Conservation (phyloP, 2,888 invertebrate species). For the Noctua janthina region DNA sequence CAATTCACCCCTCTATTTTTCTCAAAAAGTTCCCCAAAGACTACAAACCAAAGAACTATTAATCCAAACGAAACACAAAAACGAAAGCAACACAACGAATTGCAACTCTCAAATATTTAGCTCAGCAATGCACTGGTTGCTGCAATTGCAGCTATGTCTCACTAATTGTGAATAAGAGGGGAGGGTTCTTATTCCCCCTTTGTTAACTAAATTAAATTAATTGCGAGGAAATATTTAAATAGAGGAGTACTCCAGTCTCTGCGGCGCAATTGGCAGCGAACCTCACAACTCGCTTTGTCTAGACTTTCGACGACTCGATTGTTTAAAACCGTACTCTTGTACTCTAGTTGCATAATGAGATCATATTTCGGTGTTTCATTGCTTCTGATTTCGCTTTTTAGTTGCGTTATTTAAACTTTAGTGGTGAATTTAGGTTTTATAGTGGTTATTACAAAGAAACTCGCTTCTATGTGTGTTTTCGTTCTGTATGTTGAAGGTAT, state of each 20-base stretch:
- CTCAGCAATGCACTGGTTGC: conserved; percentile 71
- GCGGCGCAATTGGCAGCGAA: conserved; percentile 83
- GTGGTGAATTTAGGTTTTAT: neutral
- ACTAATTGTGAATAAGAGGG: conserved; percentile 83
- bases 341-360: conserved; percentile 65
- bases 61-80: conserved; percentile 53
- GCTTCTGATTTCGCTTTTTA: conserved; percentile 51
- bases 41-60: conserved; percentile 49
- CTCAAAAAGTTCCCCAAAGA: conserved; percentile 12
- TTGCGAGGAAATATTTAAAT: conserved; percentile 88
- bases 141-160: conserved; percentile 82
- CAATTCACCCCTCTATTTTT: neutral
- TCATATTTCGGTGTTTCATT: conserved; percentile 57
- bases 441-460: neutral
- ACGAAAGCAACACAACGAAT: conserved; percentile 63
- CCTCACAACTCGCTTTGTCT: conserved; percentile 82
- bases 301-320: conserved; percentile 81
- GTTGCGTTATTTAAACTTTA: conserved; percentile 11
- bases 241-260: conserved; percentile 74
- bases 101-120: conserved; percentile 69
- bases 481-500: neutral
- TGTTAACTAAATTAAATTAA: conserved; percentile 88
- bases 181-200: conserved; percentile 66
- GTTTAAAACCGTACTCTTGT: conserved; percentile 72
- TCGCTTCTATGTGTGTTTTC: neutral